A percentile compares a stretch with the other conserved stretches of the same genome.
Evolutionary conservation across 2,888 invertebrate species (phyloP).

Genomic region (Parnassius smintheus): DNA sequence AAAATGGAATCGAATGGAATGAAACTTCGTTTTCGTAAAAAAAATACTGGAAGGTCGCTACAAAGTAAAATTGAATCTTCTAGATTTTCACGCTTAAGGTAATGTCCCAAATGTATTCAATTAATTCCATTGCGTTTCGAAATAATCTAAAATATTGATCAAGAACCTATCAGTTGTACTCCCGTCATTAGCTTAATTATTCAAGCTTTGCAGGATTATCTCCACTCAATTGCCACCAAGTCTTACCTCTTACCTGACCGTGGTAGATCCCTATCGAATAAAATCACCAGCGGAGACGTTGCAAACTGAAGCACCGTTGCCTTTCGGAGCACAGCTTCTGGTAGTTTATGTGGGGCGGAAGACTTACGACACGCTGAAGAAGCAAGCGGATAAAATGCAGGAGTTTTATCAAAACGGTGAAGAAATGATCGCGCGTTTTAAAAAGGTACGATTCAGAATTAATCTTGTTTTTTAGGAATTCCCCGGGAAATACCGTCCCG

Average conservation of each 20-base stretch:
- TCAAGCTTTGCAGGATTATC: slow-evolving; percentile 83
- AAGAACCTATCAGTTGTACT: too few relatives aligned
- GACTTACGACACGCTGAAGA: slow-evolving; percentile 79
- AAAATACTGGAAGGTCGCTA: too few relatives aligned
- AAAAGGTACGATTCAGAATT: slow-evolving; percentile 52
- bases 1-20: too few relatives aligned
- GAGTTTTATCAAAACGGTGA: slow-evolving; percentile 68
- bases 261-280: slow-evolving; percentile 91
- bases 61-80: too few relatives aligned
- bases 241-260: slow-evolving; percentile 88
- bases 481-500: too few relatives aligned
- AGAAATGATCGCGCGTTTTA: slow-evolving; percentile 66
- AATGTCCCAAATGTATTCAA: too few relatives aligned
- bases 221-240: slow-evolving; percentile 88
- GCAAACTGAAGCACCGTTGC: slow-evolving; percentile 85
- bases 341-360: slow-evolving; percentile 86
- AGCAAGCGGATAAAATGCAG: slow-evolving; percentile 54
- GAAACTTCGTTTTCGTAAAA: too few relatives aligned
- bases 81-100: too few relatives aligned
- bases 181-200: too few relatives aligned
- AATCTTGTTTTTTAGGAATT: not conserved
- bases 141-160: too few relatives aligned
- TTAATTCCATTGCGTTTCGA: too few relatives aligned
- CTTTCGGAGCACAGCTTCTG: slow-evolving; percentile 90
- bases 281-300: slow-evolving; percentile 89